Base-by-base conservation (phyloP, 1,140 invertebrate genomes). In the Solenopsis fugax region DNA sequence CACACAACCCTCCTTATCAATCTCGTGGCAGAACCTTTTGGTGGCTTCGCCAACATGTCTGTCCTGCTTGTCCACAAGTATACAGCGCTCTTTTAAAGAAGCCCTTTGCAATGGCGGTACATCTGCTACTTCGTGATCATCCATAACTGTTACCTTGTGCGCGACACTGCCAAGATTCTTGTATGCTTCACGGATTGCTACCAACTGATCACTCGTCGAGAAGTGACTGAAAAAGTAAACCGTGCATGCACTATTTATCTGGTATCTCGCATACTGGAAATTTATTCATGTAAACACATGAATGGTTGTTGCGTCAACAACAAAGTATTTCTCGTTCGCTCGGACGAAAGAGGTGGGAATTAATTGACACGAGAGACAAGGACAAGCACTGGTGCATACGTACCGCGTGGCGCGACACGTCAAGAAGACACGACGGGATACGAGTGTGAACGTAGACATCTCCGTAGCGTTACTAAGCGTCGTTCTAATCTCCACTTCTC, bases 21-120 rank as follows among this genome's bases (percentile, higher is more conserved):
- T 97, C 65, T 97, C 95, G 94, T 99, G 99, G 93, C 99, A 99
- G n/a, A 98, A 96, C 88, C 97, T 96, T 95, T 99, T 99, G 0
- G 97, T 97, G 0, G 98, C 97, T 62, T 96, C 95, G 0, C 99
- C 99, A 88, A 98, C 96, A 2, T 97, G 96, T 82, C 97, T 97
- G 93, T 99, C 99, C 90, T 97, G 96, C 71, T 98, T 96, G 95
- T 99, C 97, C 0, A 99, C 98, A 50, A 99, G 94, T 80, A 99
- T 98, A 92, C 98, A 99, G 80, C 96, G 95, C 93, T 98, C 97
- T n/a, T 96, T 95, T 80, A 98, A 92, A 45, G 97, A 95, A 56
- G 96, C 95, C 69, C 95, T 94, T 92, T 98, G 97, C 16, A 96
- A 87, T 1, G 96, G 95, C 91, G 96, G 96, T 34, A 96, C 82